phyloP scores from a whole-genome alignment of 1,140 invertebrate genomes.

The Acromyrmex charruanus region DNA sequence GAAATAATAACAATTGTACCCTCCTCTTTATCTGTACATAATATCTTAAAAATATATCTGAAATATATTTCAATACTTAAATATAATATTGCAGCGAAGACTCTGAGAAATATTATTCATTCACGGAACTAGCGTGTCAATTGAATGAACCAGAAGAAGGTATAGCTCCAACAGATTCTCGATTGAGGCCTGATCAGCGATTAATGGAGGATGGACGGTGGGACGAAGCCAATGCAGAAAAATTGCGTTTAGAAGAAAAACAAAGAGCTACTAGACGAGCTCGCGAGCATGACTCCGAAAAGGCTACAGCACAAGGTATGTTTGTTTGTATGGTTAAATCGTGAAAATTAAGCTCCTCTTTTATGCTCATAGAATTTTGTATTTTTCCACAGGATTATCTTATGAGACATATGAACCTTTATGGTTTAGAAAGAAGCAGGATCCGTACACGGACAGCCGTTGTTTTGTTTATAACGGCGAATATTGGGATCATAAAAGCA shows the following conservation, averaged over 20 bases:
- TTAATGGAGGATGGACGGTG: slow-evolving; percentile 98
- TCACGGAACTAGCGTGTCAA: slow-evolving; percentile 97
- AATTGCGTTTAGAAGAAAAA: slow-evolving; percentile 97
- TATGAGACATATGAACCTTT: slow-evolving; percentile 93
- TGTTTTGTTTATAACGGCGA: slow-evolving; percentile 95
- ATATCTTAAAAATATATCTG: too few species aligned
- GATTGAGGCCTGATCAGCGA: slow-evolving; percentile 97
- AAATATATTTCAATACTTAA: background rate
- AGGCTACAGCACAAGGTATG: slow-evolving; percentile 90
- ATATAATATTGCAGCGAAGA: slow-evolving; percentile 87
- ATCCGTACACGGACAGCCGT: slow-evolving; percentile 92
- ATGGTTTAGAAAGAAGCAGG: slow-evolving; percentile 96
- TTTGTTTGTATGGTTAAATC: slow-evolving; percentile 23
- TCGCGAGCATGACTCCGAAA: slow-evolving; percentile 93
- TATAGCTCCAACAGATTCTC: slow-evolving; percentile 97
- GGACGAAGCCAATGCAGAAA: slow-evolving; percentile 98
- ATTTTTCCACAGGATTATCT: slow-evolving; percentile 88
- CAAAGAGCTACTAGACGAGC: slow-evolving; percentile 92
- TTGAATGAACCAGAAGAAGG: slow-evolving; percentile 97
- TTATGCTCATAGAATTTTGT: slow-evolving; percentile 8
- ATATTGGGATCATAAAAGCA: slow-evolving; percentile 98
- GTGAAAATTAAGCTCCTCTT: slow-evolving; percentile 25
- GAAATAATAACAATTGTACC: too few species aligned
- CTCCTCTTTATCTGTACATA: too few species aligned
- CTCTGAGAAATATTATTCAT: slow-evolving; percentile 95